Base-by-base conservation (phyloP, 2,888 invertebrate species). In the Ochropleura leucogaster region DNA sequence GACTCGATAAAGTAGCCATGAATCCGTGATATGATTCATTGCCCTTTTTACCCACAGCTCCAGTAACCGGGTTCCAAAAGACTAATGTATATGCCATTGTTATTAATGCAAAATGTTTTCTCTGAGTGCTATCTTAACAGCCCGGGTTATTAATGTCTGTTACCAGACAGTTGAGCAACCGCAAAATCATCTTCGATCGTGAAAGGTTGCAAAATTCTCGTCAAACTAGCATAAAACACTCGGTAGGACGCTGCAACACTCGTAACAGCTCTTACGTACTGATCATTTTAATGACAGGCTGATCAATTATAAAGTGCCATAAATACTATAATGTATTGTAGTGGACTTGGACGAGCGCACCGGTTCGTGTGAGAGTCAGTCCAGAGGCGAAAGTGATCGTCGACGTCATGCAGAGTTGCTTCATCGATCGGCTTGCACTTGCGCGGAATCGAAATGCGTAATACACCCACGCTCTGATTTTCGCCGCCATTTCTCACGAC, bases 381-480 rank as follows among this genome's bases (percentile, higher is more conserved):
- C 86, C 82, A 84, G 68, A 85, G 87, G 94, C 92, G 95, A 96
- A 95, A 95, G 95, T 95, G 91, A 92, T 95, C 83, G 83, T 77
- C 90, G 83, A 81, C 87, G 92, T 92, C 91, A 91, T 89, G 87
- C 89, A 74, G 80, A 82, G 82, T 95, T 95, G 94, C 95, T 87
- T 93, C 94, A 95, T 93, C 92, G 92, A 93, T 92, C 88, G 81
- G 74, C 76, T 83, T 91, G 90, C 93, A 93, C 91, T 93, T 92
- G 92, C 87, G 85, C 90, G 87, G 91, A 90, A 92, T 94, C 78
- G 77, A 88, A 90, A 92, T 91, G 92, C 92, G 93, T 93, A 94
- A 94, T 92, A 92, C 91, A 94, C 95, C 95, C 96, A 96, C 96
- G 96, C 90, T 95, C 95, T 87, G 93, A 93, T 95, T 95, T 94